Base-by-base conservation (phyloP, 2,888 invertebrate species). In the Macrosiphum euphorbiae region DNA sequence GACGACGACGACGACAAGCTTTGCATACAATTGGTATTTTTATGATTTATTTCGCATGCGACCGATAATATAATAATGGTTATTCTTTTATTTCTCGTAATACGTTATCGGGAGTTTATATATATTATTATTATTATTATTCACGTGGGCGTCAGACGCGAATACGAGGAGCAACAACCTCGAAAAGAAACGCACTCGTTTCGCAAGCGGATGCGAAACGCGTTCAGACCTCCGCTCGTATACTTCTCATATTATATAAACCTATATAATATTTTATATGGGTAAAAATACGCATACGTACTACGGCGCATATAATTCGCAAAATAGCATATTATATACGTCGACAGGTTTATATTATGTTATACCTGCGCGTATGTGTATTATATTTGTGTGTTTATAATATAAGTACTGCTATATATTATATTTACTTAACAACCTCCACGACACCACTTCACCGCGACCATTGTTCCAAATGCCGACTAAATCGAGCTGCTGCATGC, bases 21-120 rank as follows among this genome's bases (percentile, higher is more conserved):
- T 94, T 94, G 94, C 94, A 94, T 94, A 94, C 94, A 94, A 94
- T 94, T 35, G 94, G 67, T 90, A 94, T 94, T 90, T 87, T 28
- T 94, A 94, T 94, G 94, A 94, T 94, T 94, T 94, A 94, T 94
- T 90, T 85, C 84, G 47, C 58, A 58, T 85, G 86, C 61, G 28
- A 94, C 35, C 90, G 52, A 90, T 90, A 86, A 87, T 90, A 93
- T 93, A 93, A 90, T 85, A 93, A 93, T 85, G 85, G n/a, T 47
- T 35, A 50, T 67, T 44, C 26, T 44, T 78, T 78, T 78, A 35
- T 78, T 78, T 78, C 78, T 78, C 78, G 8, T 26, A 3, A 47
- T 55, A 35, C 16, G 8, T 58, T 85, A 47, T 55, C 84, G 52
- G 67, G 20, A 67, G 86, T 90, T 50, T 86, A 78, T 86, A 28